Base-by-base conservation (phyloP, 2,888 invertebrate species). In the Eupithecia exiguata region DNA sequence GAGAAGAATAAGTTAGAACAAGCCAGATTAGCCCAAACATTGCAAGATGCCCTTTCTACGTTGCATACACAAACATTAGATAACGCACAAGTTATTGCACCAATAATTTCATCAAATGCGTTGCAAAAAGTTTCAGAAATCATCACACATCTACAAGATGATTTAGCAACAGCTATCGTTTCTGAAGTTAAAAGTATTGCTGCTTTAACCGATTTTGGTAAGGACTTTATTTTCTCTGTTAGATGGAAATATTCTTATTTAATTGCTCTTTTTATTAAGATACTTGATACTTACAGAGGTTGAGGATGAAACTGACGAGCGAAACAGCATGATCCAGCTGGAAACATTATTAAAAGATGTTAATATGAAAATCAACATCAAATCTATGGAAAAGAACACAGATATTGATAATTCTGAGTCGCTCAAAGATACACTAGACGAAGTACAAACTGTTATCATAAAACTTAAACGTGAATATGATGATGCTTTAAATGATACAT, bases 361-460 rank as follows among this genome's bases (percentile, higher is more conserved):
- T 1, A 90, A 85, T 53, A 84, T 87, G 6, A 87, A 86, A 81
- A 88, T 92, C 16, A 82, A 86, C 75, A 21, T 83, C n/a, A 21
- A 10, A 65, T 70, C 83, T 36, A 72, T 74, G 30, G 83, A 84
- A 5, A 82, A 78, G 75, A 78, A 10, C 21, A 69, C 2, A 9
- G 69, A 84, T 36, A 30, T 77, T 43, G 89, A 91, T 74, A 86
- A 88, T 49, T 86, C 82, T 12, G 92, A 93, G 77, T 78, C 79
- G 3, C 81, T 94, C 65, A 85, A 87, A 77, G 88, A 93, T 80
- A 85, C 84, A 46, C 84, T 94, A n/a, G 93, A 94, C 79, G 93
- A 94, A 88, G 89, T 94, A 36, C 94, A 94, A 85, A 91, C 91
- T 35, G 90, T 94, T 4, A 92, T 94, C 21, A 93, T 94, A 43